Evolutionary conservation across 2,113 vertebrate genomes (phyloP).

Genomic region (Tricholaema leucomelas): DNA sequence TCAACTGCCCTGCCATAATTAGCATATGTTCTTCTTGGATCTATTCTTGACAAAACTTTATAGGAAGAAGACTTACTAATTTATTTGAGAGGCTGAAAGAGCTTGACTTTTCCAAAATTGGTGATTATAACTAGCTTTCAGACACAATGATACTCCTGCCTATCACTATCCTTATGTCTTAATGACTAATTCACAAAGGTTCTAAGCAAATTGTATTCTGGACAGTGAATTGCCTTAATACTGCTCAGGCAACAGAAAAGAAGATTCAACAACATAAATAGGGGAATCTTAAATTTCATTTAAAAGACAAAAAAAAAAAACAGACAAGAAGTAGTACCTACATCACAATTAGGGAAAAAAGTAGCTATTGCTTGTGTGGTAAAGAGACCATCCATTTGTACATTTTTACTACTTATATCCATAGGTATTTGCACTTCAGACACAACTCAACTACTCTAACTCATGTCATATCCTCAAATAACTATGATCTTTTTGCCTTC

Average conservation of each 20-base stretch:
- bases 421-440: too few species aligned
- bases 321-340: neutral
- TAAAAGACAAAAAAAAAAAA: too few species aligned
- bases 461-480: neutral
- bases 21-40: neutral
- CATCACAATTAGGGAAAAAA: fast-evolving
- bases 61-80: neutral
- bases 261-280: neutral
- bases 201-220: neutral
- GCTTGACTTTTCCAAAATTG: neutral
- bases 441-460: neutral
- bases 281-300: neutral
- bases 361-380: neutral
- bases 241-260: neutral
- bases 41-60: neutral
- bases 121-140: neutral
- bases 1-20: neutral
- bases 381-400: neutral
- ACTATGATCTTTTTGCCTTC: neutral
- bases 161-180: neutral
- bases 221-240: neutral
- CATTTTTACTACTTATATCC: neutral
- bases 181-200: neutral
- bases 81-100: neutral
- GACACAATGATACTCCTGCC: neutral